Conservation (phyloP, 1,140 invertebrate species). For the Holcopasites calliopsidis region DNA sequence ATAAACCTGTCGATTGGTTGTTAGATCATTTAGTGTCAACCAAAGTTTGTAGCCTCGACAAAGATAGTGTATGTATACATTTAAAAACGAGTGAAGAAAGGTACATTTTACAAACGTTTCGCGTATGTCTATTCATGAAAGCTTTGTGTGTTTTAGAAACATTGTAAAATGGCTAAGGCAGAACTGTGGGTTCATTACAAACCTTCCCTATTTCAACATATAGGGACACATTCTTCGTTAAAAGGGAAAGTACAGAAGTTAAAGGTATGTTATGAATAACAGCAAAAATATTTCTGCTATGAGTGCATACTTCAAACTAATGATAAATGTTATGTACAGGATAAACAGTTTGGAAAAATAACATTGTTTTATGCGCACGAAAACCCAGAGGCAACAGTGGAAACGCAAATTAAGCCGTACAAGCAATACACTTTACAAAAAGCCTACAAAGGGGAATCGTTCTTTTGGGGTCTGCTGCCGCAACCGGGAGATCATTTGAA, state of each 20-base stretch:
- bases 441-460: slow-evolving; percentile 93
- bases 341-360: slow-evolving; percentile 95
- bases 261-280: slow-evolving; percentile 84
- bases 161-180: slow-evolving; percentile 90
- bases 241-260: slow-evolving; percentile 98
- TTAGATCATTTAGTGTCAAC: slow-evolving; percentile 94
- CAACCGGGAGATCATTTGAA: slow-evolving; percentile 90
- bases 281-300: slow-evolving; percentile 5
- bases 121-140: background rate
- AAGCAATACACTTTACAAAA: slow-evolving; percentile 89
- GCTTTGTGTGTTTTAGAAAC: slow-evolving; percentile 88
- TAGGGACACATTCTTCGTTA: slow-evolving; percentile 96
- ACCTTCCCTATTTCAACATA: slow-evolving; percentile 97
- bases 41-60: slow-evolving; percentile 93
- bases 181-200: slow-evolving; percentile 93
- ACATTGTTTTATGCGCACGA: slow-evolving; percentile 89
- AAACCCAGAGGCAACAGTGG: slow-evolving; percentile 88
- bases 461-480: slow-evolving; percentile 95
- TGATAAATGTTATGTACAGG: slow-evolving; percentile 80
- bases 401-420: slow-evolving; percentile 90
- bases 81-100: slow-evolving; percentile 2
- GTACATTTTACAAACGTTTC: background rate
- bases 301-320: slow-evolving; percentile 10
- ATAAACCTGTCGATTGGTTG: slow-evolving; percentile 98
- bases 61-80: slow-evolving; percentile 85